A percentile compares a stretch with the other conserved stretches of the same genome.
Evolutionary conservation across 2,797 vertebrate species (phyloP).

Genomic region (Acanthornis magna): DNA sequence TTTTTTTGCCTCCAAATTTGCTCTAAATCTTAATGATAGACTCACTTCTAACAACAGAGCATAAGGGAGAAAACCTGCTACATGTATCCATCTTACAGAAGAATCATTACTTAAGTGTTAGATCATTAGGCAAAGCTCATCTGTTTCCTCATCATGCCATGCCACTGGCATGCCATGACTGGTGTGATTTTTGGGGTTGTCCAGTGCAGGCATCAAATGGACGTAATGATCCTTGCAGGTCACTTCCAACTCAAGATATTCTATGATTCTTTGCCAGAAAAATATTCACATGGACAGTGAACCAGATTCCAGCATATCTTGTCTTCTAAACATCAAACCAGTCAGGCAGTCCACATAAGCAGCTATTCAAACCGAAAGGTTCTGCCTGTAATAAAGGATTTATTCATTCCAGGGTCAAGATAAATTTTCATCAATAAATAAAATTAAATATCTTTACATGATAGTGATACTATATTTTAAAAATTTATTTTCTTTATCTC

Average conservation of each 20-base stretch:
- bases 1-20: background rate
- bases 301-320: background rate
- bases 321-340: background rate
- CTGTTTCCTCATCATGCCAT: background rate
- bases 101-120: background rate
- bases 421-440: background rate
- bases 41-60: accelerated
- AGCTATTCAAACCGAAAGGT: background rate
- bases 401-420: background rate
- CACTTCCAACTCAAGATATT: background rate
- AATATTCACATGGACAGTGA: background rate
- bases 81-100: background rate
- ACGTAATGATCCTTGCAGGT: background rate
- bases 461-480: background rate
- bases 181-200: background rate
- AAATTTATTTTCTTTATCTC: background rate
- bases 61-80: background rate
- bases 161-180: background rate
- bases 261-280: background rate
- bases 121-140: background rate
- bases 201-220: background rate
- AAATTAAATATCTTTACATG: background rate
- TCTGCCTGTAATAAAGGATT: background rate
- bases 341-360: background rate
- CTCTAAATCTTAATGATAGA: background rate